phyloP scores from a whole-genome alignment of 2,113 vertebrate species.

The Dissostichus mawsoni region DNA sequence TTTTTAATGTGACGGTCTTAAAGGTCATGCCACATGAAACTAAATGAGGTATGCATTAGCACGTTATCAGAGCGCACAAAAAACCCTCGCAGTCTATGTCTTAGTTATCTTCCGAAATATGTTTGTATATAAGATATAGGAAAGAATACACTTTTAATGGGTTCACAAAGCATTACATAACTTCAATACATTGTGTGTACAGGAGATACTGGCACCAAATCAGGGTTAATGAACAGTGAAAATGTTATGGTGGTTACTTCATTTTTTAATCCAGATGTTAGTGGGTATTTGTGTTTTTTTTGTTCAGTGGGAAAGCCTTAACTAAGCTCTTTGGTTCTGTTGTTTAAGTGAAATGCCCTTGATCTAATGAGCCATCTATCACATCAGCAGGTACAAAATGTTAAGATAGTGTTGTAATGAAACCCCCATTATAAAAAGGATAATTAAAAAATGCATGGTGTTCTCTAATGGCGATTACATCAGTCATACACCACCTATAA shows the following conservation, averaged over 20 bases:
- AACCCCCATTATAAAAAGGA: neutral
- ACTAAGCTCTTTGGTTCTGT: neutral
- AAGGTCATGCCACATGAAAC: neutral
- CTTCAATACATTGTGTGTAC: neutral
- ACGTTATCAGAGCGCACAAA: neutral
- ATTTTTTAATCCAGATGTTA: too few relatives aligned
- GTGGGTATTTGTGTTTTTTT: too few relatives aligned
- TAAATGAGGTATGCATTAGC: neutral
- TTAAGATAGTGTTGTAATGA: neutral
- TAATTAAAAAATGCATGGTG: slow-evolving; percentile 2
- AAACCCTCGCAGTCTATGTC: neutral
- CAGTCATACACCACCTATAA: slow-evolving; percentile 44
- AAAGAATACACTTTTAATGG: neutral
- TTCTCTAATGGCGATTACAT: slow-evolving; percentile 26
- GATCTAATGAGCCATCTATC: neutral
- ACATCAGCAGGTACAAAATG: neutral
- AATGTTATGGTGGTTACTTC: too few relatives aligned
- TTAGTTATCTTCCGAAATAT: slow-evolving; percentile 5
- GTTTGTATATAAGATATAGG: neutral
- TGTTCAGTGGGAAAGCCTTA: too few relatives aligned
- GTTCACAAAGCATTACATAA: slow-evolving; percentile 6
- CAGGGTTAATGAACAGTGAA: too few relatives aligned
- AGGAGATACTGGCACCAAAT: too few relatives aligned
- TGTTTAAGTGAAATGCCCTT: neutral
- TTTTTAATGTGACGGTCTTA: slow-evolving; percentile 1